Conservation (phyloP, 1,140 invertebrate genomes). For the Eumaeus atala region DNA sequence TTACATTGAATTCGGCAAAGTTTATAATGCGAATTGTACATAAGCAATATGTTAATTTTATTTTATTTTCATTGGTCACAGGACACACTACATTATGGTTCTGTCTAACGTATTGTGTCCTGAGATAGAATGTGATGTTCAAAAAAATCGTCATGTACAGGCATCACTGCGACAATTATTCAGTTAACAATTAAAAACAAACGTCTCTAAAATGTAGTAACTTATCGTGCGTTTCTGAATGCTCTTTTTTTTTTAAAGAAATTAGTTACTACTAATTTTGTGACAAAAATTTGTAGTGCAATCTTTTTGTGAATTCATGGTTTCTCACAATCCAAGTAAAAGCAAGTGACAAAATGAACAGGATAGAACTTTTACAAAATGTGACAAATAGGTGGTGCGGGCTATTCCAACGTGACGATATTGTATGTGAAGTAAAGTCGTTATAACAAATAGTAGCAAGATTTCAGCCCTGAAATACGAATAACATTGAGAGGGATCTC, state of each 20-base stretch:
- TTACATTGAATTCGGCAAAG: no score
- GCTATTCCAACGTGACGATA: slow-evolving; percentile 55
- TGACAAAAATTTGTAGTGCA: neutral
- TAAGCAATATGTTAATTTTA: no score
- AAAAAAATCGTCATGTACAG: no score
- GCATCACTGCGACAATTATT: no score
- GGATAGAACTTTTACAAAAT: slow-evolving; percentile 50
- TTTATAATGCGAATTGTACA: no score
- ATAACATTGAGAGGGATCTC: no score
- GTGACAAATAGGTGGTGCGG: slow-evolving; percentile 58
- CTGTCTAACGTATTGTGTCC: no score
- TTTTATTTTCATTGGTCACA: no score
- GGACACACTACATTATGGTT: no score
- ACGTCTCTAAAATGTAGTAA: neutral
- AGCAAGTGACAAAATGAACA: slow-evolving; percentile 49
- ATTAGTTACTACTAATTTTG: neutral
- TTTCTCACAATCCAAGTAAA: slow-evolving; percentile 29
- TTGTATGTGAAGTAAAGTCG: slow-evolving; percentile 55
- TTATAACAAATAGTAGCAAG: slow-evolving; percentile 47
- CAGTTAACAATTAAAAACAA: no score
- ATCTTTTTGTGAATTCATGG: neutral
- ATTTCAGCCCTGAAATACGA: slow-evolving; percentile 38
- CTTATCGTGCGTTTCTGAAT: no score
- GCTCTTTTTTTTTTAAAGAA: neutral
- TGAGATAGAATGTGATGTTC: no score